Evolutionary conservation across 1,140 invertebrate species (phyloP), one percentile per base, ranked within the genome.

Genomic region (Copidosoma floridanum): DNA sequence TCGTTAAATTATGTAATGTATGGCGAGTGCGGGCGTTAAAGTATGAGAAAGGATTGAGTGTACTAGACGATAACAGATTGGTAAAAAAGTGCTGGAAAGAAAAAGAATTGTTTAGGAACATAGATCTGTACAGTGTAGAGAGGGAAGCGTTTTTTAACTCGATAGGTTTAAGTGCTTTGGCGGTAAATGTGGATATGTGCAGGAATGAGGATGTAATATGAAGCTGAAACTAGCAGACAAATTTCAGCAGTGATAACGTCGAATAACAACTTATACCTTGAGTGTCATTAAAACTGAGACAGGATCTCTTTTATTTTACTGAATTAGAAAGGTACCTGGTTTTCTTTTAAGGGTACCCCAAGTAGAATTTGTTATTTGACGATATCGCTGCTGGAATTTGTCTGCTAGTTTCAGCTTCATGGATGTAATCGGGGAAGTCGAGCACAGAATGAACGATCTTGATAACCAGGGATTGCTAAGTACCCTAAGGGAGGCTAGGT

Each of bases 111-210:
- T 50, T 29, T 26, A 44, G 51, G 59, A n/a, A 58, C 7, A 37
- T 35, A 47, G 44, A 47, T 26, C 12, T 5, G 2, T 26, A n/a
- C 5, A 47, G 44, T 27, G n/a, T 32, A 11, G 64, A 62, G 47
- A 57, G 46, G 27, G 27, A 48, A 46, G 57, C 47, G 14, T 65
- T 43, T 14, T 43, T 43, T 3, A 64, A 64, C n/a, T 29, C 37
- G 12, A n/a, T 26, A 52, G 53, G 57, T 3, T 52, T 44, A 11
- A 46, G 57, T n/a, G 14, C 8, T 0, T 4, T 27, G n/a, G 51
- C 27, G 8, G 32, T 47, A 32, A 14, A 41, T 27, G 14, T 20
- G 3, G 23, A 44, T 7, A 44, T 20, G 11, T n/a, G n/a, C n/a
- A n/a, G n/a, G n/a, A n/a, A n/a, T n/a, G n/a, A n/a, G n/a, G n/a